phyloP scores from a whole-genome alignment of 1,140 invertebrate genomes.

The Scylla paramamosain region DNA sequence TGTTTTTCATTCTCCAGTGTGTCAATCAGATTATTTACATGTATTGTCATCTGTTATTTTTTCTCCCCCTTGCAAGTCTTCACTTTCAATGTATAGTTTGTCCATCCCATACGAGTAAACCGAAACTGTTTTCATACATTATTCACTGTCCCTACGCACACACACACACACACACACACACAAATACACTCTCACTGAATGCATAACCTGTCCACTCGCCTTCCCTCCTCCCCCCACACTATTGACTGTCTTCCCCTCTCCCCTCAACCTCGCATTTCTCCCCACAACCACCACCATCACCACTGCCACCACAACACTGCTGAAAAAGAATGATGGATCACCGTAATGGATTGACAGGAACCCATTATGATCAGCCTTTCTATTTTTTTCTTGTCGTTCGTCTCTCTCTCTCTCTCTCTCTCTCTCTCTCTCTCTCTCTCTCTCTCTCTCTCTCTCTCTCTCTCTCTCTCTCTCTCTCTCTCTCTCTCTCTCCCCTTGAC shows the following conservation, averaged over 20 bases:
- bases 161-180: slow-evolving; percentile 18
- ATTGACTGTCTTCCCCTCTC: background rate
- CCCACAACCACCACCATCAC: background rate
- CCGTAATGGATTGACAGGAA: slow-evolving; percentile 4
- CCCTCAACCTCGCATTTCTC: background rate
- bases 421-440: slow-evolving; percentile 20
- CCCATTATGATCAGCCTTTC: slow-evolving; percentile 21
- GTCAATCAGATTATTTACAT: no score
- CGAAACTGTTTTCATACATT: no score
- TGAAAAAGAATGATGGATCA: slow-evolving; percentile 23
- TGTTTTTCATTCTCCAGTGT: no score
- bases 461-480: slow-evolving; percentile 5
- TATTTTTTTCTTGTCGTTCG: background rate
- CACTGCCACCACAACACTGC: background rate
- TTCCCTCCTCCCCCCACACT: background rate
- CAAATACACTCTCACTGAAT: background rate
- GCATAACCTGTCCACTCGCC: background rate
- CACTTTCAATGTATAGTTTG: no score
- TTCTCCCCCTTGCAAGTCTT: no score
- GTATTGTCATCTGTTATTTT: no score
- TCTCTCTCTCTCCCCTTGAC: background rate
- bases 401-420: slow-evolving; percentile 20
- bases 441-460: slow-evolving; percentile 20
- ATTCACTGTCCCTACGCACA: background rate
- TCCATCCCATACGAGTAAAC: no score